Conservation (phyloP, 2,113 vertebrate species). For the Melanotaenia duboulayi region DNA sequence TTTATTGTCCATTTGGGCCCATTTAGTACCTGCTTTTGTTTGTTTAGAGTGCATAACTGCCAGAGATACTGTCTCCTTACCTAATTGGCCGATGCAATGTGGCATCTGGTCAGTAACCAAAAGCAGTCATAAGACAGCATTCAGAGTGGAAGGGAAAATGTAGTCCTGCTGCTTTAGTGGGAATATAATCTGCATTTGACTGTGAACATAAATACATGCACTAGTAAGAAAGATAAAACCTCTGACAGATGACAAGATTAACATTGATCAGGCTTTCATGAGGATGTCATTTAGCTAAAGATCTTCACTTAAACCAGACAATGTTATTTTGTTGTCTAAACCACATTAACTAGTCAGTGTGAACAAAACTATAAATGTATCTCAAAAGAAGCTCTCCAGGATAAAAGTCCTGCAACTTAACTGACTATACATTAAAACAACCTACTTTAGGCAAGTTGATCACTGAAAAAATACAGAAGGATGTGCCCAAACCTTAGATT, state of each 20-base stretch:
- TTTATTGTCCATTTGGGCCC: conserved; percentile 61
- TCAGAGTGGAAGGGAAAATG: neutral
- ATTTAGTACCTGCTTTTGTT: conserved; percentile 53
- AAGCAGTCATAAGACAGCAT: neutral
- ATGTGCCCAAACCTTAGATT: too few relatives aligned
- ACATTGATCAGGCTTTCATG: neutral
- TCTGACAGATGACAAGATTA: conserved; percentile 1
- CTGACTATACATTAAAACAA: neutral
- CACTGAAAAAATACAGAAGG: too few relatives aligned
- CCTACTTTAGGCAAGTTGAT: neutral
- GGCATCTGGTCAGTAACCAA: conserved; percentile 11
- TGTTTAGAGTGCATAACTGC: conserved; percentile 32
- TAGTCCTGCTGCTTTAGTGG: neutral
- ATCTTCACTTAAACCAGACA: too few relatives aligned
- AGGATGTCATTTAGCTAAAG: conserved; percentile 3
- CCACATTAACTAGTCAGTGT: neutral
- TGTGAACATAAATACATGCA: neutral
- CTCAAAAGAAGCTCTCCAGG: too few relatives aligned
- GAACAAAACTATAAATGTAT: too few relatives aligned
- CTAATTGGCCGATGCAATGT: conserved; percentile 44
- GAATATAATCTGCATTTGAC: neutral
- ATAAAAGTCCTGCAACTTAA: too few relatives aligned
- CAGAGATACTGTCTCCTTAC: conserved; percentile 40
- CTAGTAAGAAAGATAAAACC: conserved; percentile 1
- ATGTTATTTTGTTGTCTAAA: too few relatives aligned